Evolutionary conservation across 2,888 invertebrate species (phyloP).

Genomic region (Zaprionus obscuricornis): DNA sequence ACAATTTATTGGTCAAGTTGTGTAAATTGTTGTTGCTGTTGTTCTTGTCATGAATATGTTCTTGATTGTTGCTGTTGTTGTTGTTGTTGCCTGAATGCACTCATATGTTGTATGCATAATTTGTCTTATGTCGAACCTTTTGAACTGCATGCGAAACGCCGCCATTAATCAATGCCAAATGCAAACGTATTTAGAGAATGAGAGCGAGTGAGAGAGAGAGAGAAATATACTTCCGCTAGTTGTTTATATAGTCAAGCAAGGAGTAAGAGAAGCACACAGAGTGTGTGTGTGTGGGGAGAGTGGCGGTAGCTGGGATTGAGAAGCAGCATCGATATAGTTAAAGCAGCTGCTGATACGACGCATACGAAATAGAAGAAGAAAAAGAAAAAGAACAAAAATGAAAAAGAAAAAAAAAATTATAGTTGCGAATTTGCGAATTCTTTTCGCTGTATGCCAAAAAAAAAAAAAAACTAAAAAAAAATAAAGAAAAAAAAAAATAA

Average conservation of each 20-base stretch:
- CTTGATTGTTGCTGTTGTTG: not conserved
- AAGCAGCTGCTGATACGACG: conserved; percentile 45
- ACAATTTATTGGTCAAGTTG: too few relatives aligned
- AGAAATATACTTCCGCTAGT: conserved; percentile 17
- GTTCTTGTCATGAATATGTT: too few relatives aligned
- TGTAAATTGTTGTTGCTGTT: too few relatives aligned
- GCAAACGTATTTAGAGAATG: conserved; percentile 24
- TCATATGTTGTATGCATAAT: conserved; percentile 35
- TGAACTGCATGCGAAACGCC: conserved; percentile 45
- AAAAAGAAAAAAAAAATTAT: too few relatives aligned
- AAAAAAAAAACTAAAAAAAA: too few relatives aligned
- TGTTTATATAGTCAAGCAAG: too few relatives aligned
- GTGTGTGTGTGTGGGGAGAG: not conserved
- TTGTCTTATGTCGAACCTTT: conserved; percentile 53
- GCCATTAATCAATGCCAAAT: conserved; percentile 54
- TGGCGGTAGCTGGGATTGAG: not conserved
- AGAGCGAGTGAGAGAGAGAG: not conserved
- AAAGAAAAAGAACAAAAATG: too few relatives aligned
- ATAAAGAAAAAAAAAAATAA: conserved; percentile 24
- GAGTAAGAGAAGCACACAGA: not conserved
- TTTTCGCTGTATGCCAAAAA: too few relatives aligned
- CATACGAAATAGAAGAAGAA: too few relatives aligned
- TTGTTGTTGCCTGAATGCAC: not conserved
- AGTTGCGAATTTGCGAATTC: conserved; percentile 31
- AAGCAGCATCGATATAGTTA: too few relatives aligned